Base-by-base conservation (phyloP, 2,888 invertebrate species). In the Crocallis elinguaria region DNA sequence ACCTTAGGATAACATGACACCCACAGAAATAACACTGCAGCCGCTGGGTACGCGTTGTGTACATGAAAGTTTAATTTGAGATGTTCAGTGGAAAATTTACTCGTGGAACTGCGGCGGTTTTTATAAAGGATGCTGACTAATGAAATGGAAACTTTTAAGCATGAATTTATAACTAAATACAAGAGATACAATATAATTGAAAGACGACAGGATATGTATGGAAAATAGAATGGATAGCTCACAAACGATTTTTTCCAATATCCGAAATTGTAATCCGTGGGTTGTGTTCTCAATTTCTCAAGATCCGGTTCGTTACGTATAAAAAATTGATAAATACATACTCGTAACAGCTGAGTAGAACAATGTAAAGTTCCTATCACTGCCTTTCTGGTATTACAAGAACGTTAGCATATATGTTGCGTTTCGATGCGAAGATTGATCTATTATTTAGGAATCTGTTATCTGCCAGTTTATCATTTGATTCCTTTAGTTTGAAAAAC, bases 1-100 rank as follows among this genome's bases (percentile, higher is more conserved):
- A 58, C 69, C 68, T 65, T 65, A 64, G 60, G 57, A 61, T 39
- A 48, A 43, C 44, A 33, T 19, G 49, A 45, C 42, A 46, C 49
- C 35, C 42, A 57, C 53, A 46, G 30, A 62, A 65, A 64, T 64
- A 62, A 43, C 60, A 43, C 60, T 45, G 39, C 56, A 16, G 17
- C 27, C 25, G 39, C 41, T 51, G 45, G 49, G 50, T 57, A 41
- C 30, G 14, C 44, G 30, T 38, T 49, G 43, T 50, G 38, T 50
- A 53, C 49, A 46, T 32, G 36, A 41, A 36, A 45, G 44, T 44
- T 46, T 46, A 39, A 60, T 43, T 50, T 41, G 21, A 38, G 45
- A 43, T 49, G 32, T 60, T 54, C 33, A 35, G 29, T 39, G 19
- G 44, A 55, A 43, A 44, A 29, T 8, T 19, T 48, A 37, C 38